Evolutionary conservation across 2,888 invertebrate genomes (phyloP).

Genomic region (Eilema sororculum): DNA sequence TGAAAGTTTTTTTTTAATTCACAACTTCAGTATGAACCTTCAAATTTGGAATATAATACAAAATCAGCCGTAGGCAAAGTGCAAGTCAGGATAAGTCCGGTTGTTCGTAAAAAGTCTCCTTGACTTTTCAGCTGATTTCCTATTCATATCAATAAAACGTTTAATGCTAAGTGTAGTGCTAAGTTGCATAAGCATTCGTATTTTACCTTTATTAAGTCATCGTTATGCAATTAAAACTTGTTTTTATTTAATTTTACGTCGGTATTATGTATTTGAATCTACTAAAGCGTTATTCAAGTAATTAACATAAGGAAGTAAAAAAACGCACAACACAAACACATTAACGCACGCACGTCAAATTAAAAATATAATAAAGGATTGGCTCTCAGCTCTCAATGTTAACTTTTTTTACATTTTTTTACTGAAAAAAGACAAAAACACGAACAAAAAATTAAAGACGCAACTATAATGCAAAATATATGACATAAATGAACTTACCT

Average conservation of each 20-base stretch:
- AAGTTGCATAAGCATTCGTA: slow-evolving; percentile 1
- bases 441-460: slow-evolving; percentile 14
- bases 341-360: slow-evolving; percentile 2
- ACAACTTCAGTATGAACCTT: not conserved
- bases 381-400: not conserved
- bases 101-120: not conserved
- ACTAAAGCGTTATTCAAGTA: slow-evolving; percentile 12
- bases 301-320: slow-evolving; percentile 29
- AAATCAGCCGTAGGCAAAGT: slow-evolving; percentile 1
- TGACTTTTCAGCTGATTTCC: not conserved
- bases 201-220: not conserved
- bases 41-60: too few species aligned
- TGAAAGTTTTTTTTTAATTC: not conserved
- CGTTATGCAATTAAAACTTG: not conserved
- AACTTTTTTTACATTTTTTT: not conserved
- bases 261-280: slow-evolving; percentile 6
- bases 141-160: not conserved
- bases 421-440: not conserved
- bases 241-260: not conserved
- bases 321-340: slow-evolving; percentile 23
- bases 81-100: not conserved
- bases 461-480: slow-evolving; percentile 24
- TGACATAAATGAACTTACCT: slow-evolving; percentile 41
- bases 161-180: not conserved
- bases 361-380: slow-evolving; percentile 9